A percentile compares a stretch with the other conserved stretches of the same genome.
Evolutionary conservation across 2,888 invertebrate species (phyloP).

Genomic region (Netelia fuscicornis): DNA sequence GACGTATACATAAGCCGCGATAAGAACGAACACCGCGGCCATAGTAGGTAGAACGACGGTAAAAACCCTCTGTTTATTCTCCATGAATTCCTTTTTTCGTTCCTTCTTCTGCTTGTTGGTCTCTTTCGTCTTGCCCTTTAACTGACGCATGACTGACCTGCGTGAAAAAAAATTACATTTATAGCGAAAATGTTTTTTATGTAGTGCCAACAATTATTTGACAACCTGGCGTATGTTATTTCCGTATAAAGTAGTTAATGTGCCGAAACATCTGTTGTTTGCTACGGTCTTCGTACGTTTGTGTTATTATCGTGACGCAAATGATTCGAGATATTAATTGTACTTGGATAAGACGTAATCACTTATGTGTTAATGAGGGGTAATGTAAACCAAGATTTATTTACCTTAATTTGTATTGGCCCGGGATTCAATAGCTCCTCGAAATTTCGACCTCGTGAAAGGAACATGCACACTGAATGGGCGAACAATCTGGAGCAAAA

Average conservation of each 20-base stretch:
- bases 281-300: neutral
- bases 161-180: neutral
- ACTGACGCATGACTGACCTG: slow-evolving; percentile 88
- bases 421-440: neutral
- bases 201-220: no score
- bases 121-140: slow-evolving; percentile 93
- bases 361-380: neutral
- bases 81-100: slow-evolving; percentile 93
- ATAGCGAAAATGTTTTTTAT: no score
- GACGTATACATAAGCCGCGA: slow-evolving; percentile 91
- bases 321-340: neutral
- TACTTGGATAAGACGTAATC: neutral
- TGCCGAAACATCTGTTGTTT: slow-evolving; percentile 1
- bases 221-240: no score
- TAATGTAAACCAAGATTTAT: neutral
- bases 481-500: slow-evolving; percentile 22
- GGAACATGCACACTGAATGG: neutral
- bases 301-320: neutral
- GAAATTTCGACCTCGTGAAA: neutral
- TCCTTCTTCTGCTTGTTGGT: slow-evolving; percentile 93
- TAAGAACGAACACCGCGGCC: slow-evolving; percentile 89
- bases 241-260: no score
- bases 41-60: slow-evolving; percentile 92
- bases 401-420: slow-evolving; percentile 16
- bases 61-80: slow-evolving; percentile 92